Percentiles rank a stretch among this genome's conserved stretches.
Conservation (phyloP, 2,888 invertebrate species). For the Acronicta psi region DNA sequence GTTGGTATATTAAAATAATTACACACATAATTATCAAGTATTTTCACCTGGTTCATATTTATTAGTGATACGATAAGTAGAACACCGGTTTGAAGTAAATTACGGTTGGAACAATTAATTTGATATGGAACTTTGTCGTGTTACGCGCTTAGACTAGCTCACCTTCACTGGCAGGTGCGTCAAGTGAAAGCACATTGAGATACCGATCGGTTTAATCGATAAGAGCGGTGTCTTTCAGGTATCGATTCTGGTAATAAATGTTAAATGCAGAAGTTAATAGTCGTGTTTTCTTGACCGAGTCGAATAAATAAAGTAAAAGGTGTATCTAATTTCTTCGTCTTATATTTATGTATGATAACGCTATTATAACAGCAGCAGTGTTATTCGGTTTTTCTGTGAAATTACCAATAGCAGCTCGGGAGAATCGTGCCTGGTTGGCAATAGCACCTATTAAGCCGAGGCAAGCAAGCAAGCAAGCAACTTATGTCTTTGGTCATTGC, state of each 20-base stretch:
- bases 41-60: constrained; percentile 44
- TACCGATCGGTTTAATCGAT: constrained; percentile 24
- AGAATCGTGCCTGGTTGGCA: too few relatives aligned
- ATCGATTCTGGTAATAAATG: constrained; percentile 13
- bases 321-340: too few relatives aligned
- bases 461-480: too few relatives aligned
- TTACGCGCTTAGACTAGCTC: constrained; percentile 5
- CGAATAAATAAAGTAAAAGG: too few relatives aligned
- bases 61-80: constrained; percentile 30
- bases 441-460: too few relatives aligned
- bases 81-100: constrained; percentile 41
- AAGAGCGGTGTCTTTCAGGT: constrained; percentile 11
- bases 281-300: not conserved
- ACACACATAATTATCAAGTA: constrained; percentile 26
- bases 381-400: too few relatives aligned
- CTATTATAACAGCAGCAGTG: too few relatives aligned
- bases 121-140: constrained; percentile 52
- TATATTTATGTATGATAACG: too few relatives aligned
- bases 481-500: too few relatives aligned
- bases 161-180: constrained; percentile 22
- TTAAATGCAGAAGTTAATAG: not conserved
- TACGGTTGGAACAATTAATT: constrained; percentile 41
- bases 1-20: constrained; percentile 17
- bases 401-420: too few relatives aligned
- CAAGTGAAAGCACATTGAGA: constrained; percentile 30